A percentile compares a stretch with the other conserved stretches of the same genome.
Conservation (phyloP, 2,797 vertebrate species). For the Spatula versicolor region DNA sequence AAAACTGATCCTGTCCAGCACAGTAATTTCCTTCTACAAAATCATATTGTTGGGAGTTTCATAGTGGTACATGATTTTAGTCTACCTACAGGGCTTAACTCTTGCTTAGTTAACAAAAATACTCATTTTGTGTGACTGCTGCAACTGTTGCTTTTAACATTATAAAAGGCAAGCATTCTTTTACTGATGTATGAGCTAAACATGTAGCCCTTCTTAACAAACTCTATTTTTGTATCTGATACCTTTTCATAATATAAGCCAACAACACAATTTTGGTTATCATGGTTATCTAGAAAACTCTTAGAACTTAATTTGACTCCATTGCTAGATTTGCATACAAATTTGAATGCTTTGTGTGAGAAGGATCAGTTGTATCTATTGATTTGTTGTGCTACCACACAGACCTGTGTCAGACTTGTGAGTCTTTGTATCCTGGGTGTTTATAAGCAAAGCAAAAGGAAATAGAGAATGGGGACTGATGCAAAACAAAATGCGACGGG, state of each 20-base stretch:
- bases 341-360: not conserved
- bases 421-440: not conserved
- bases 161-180: not conserved
- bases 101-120: not conserved
- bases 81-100: not conserved
- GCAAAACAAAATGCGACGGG: not conserved
- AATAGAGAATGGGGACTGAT: not conserved
- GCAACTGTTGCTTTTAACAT: not conserved
- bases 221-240: not conserved
- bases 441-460: not conserved
- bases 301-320: not conserved
- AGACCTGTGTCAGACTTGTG: rapidly evolving
- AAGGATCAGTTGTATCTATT: not conserved
- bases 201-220: not conserved
- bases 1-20: not conserved
- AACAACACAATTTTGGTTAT: not conserved
- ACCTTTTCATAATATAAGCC: not conserved
- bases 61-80: not conserved
- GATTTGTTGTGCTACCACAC: not conserved
- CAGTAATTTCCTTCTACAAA: not conserved
- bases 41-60: not conserved
- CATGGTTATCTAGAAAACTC: not conserved
- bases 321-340: not conserved
- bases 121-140: not conserved
- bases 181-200: not conserved